These are phyloP conservation scores for Corydoras sp. DNA, from an alignment of 2,113 vertebrate genomes.

Conservation along the genomic window DNA sequence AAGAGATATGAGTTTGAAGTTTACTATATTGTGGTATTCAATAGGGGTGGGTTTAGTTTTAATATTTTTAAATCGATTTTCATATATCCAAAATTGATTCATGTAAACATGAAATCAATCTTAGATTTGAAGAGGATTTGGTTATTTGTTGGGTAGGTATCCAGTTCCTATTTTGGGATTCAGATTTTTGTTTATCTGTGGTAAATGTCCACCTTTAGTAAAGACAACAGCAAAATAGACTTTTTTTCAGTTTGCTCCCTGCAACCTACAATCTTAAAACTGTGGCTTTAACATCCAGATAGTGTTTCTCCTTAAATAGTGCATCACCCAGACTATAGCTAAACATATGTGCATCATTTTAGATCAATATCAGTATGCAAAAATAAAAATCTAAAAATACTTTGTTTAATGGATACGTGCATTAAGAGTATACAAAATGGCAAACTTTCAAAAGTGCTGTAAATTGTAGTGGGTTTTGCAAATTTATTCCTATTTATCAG, in stretches of 20 bases:
- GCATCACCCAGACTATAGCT: too few relatives aligned
- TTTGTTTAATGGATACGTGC: too few relatives aligned
- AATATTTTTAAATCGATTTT: background rate
- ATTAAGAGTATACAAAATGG: too few relatives aligned
- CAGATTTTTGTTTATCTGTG: background rate
- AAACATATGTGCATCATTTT: too few relatives aligned
- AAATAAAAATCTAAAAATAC: background rate
- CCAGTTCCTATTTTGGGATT: background rate
- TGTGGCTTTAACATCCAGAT: too few relatives aligned
- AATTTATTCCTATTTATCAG: background rate
- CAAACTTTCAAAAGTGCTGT: too few relatives aligned
- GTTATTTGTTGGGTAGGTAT: conserved; percentile 1
- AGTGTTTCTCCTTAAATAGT: background rate
- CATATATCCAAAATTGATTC: conserved; percentile 1
- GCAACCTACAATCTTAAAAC: too few relatives aligned
- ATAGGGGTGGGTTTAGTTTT: background rate
- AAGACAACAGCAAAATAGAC: too few relatives aligned
- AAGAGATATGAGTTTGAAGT: background rate
- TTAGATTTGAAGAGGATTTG: too few relatives aligned
- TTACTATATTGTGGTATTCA: background rate
- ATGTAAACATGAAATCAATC: too few relatives aligned
- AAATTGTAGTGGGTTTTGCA: background rate
- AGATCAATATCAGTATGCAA: background rate
- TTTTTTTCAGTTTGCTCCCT: too few relatives aligned
- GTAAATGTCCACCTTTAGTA: background rate